Evolutionary conservation across 2,113 vertebrate species (phyloP).

Genomic region (Sarotherodon lohbergeri): DNA sequence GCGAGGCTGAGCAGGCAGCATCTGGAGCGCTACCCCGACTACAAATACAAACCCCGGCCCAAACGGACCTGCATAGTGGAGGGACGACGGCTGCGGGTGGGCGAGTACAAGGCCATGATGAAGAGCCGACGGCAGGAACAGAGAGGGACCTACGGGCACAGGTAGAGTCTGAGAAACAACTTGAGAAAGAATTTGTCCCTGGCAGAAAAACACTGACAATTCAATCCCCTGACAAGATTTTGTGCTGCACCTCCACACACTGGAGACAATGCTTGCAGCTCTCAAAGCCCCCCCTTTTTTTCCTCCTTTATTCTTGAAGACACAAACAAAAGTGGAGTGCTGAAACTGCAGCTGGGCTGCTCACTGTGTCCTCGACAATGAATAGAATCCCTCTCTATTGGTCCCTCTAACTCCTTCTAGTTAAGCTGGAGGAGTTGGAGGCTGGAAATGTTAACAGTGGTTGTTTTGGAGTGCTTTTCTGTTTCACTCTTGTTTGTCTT

Average conservation of each 20-base stretch:
- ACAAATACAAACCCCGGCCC: constrained; percentile 95
- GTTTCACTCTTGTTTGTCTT: background rate
- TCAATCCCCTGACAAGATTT: background rate
- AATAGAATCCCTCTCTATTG: background rate
- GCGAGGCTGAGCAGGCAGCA: constrained; percentile 94
- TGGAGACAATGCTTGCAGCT: background rate
- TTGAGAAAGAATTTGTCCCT: background rate
- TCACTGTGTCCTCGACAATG: background rate
- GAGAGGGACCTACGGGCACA: constrained; percentile 79
- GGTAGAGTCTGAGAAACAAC: constrained; percentile 61
- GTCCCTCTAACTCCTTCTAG: background rate
- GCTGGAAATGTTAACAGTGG: background rate
- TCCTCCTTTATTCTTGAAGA: background rate
- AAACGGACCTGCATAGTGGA: constrained; percentile 98
- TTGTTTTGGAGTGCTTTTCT: background rate
- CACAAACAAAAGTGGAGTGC: background rate
- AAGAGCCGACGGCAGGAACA: constrained; percentile 90
- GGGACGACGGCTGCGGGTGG: constrained; percentile 88
- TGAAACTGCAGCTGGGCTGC: background rate
- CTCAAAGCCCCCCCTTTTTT: background rate
- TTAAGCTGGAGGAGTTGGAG: background rate
- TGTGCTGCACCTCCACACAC: background rate
- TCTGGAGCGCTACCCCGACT: constrained; percentile 95
- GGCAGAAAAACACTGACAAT: background rate
- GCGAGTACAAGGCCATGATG: constrained; percentile 99